phyloP scores from a whole-genome alignment of 2,113 vertebrate genomes.

The Prunella fulvescens region DNA sequence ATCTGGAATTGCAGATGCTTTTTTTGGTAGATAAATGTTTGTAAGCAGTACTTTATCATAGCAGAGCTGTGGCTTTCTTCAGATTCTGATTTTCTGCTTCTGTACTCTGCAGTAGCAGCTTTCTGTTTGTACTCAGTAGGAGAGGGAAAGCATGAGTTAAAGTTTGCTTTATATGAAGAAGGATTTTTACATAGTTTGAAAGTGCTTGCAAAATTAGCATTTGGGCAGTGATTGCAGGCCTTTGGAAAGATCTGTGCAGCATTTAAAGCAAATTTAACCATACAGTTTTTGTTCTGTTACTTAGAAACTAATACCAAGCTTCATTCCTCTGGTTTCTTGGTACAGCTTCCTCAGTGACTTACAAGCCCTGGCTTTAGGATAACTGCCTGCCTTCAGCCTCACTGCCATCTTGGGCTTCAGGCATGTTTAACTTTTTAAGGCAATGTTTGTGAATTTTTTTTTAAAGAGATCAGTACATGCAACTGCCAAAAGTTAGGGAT shows the following conservation, averaged over 20 bases:
- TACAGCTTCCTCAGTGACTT: neutral
- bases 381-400: neutral
- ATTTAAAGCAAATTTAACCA: neutral
- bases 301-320: neutral
- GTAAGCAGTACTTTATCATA: neutral
- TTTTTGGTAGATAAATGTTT: neutral
- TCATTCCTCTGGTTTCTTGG: neutral
- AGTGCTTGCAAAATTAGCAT: neutral
- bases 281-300: neutral
- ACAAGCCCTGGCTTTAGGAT: neutral
- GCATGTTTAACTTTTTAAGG: neutral
- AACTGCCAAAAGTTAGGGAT: neutral
- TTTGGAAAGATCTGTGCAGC: neutral
- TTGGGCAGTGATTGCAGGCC: neutral
- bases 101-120: neutral
- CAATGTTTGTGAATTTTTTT: neutral
- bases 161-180: neutral
- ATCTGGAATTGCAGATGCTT: neutral
- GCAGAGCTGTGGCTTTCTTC: neutral
- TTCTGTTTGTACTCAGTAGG: neutral
- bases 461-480: neutral
- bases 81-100: neutral
- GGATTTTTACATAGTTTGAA: neutral
- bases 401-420: conserved; percentile 22
- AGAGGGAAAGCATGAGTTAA: neutral